A percentile compares a stretch with the other conserved stretches of the same genome.
These are phyloP conservation scores for Microctenopoma lineatum DNA, from an alignment of 2,797 vertebrate genomes.

Conservation along the genomic window DNA sequence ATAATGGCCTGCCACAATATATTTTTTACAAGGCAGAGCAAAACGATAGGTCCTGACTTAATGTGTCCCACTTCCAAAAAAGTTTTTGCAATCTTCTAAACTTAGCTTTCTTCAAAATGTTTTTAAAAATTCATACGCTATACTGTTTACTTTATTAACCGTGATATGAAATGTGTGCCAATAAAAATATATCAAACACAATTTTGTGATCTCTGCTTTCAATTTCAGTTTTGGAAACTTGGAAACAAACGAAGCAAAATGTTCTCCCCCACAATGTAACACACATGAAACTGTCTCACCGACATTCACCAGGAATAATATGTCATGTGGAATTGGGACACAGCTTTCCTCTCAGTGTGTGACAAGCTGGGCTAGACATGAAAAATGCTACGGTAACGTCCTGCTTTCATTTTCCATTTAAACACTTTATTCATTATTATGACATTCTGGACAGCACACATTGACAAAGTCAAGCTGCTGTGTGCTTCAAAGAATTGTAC, in stretches of 20 bases:
- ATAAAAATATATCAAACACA: constrained; percentile 14
- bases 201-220: neutral
- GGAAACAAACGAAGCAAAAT: constrained; percentile 23
- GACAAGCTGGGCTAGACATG: constrained; percentile 25
- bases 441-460: neutral
- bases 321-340: constrained; percentile 14
- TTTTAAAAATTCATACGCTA: neutral
- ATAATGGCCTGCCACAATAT: constrained; percentile 69
- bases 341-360: constrained; percentile 23
- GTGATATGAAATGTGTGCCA: neutral
- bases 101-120: constrained; percentile 3
- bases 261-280: constrained; percentile 10
- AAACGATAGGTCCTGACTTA: constrained; percentile 48
- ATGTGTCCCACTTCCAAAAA: constrained; percentile 39
- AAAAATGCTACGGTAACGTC: constrained; percentile 26
- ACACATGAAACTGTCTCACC: constrained; percentile 3
- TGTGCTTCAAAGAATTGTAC: neutral
- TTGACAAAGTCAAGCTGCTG: neutral
- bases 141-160: constrained; percentile 17
- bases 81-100: constrained; percentile 9
- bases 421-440: constrained; percentile 41
- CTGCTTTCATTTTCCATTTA: constrained; percentile 35
- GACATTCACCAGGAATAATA: neutral
- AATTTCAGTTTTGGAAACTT: constrained; percentile 21
- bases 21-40: constrained; percentile 36